Base-by-base conservation (phyloP, 30 jellyfish, hydroid and myxozoan genomes). In the Hydractinia symbiolongicarpus region DNA sequence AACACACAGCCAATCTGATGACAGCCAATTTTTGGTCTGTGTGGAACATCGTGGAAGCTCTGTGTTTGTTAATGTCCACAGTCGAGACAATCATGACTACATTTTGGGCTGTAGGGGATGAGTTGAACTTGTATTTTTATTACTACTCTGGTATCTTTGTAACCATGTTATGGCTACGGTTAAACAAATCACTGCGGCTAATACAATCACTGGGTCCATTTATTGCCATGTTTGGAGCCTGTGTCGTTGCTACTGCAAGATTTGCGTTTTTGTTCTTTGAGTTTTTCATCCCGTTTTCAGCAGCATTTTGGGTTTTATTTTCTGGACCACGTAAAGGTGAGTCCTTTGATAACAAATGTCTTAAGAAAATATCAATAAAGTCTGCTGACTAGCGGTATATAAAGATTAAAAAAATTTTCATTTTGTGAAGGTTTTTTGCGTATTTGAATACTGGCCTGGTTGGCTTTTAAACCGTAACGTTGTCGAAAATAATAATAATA, bases 201-300 rank as follows among this genome's bases (percentile, higher is more conserved):
- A 21, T 72, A 54, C 81, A 72, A 72, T 30, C 9, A 11, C 61
- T 72, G 52, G 81, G 81, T 30, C 81, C 81, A 50, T 72, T 72
- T 54, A 72, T 72, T 72, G 56, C 50, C 56, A 72, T 72, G 81
- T 54, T 72, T 19, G 81, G 81, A 8, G 81, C 44, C 44, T 5
- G 9, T 6, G 81, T 54, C 4, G 54, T 72, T 19, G 81, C 81
- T 5, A 8, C 81, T 19, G 61, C 81, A 21, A 50, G 61, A 8
- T 72, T 72, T 72, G 69, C 60, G 44, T 72, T 72, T 50, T 72
- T 72, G 81, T 72, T 17, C 52, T 17, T 54, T 72, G 81, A 72
- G 5, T 72, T 72, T 54, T 72, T 17, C 52, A 17, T 72, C 50
- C 81, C 81, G 52, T 72, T 72, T 72, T 57, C 61, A 21, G 81